Evolutionary conservation across 2,888 invertebrate genomes (phyloP), one percentile per base, ranked within the genome.

Genomic region (Pheosia tremula): DNA sequence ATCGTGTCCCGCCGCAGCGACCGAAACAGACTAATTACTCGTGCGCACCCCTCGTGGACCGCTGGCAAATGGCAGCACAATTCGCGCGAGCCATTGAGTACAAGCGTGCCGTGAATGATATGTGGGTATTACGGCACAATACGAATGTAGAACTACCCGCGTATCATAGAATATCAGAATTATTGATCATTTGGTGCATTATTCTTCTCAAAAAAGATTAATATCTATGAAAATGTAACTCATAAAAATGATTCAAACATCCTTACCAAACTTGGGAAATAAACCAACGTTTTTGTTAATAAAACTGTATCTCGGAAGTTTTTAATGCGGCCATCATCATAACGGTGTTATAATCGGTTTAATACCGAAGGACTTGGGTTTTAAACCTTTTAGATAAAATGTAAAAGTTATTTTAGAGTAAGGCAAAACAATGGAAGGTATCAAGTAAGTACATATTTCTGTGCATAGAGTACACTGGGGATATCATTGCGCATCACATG

Each of bases 61-160:
- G 41, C 41, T 8, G n/a, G 9, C 47, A 4, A 67, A 64, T 63
- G 50, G 60, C 41, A 47, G 24, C 52, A 47, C 38, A 55, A 37
- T 24, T 47, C 11, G 8, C 59, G 56, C 50, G 57, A n/a, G 24
- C 63, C 66, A 69, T 64, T 67, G 63, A 11, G 9, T 61, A 56
- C 61, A 59, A 67, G 61, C 57, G 8, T 41, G 61, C 41, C 73
- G 67, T 69, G 58, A 74, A 69, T 69, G 74, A 73, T 69, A 8
- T 66, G 63, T 63, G 61, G 64, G 39, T 41, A 62, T 24, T 62
- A 61, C n/a, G 9, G 10, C 11, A 9, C 11, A 7, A 4, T 47
- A 4, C 11, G 4, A 47, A 47, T 47, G 47, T 47, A 7, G 5
- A n/a, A 47, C 47, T 47, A 47, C 47, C 47, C 47, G n/a, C 47